These are phyloP conservation scores for Asarcornis scutulata DNA, from an alignment of 2,113 vertebrate species.

Conservation along the genomic window DNA sequence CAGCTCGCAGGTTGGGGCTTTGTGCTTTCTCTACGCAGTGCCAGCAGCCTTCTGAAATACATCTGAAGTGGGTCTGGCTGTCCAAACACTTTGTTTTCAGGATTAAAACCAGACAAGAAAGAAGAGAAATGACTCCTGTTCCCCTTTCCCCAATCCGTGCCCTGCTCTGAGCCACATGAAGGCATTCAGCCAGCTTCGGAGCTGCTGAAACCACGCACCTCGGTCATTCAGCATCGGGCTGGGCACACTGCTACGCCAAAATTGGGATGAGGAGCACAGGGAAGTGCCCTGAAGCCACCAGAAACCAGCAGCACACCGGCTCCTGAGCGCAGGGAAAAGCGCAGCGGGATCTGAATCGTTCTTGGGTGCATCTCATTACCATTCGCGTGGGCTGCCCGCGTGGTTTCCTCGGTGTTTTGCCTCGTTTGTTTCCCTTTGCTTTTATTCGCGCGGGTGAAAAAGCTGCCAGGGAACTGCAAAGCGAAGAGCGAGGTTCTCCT, in stretches of 20 bases:
- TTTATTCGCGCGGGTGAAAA: neutral
- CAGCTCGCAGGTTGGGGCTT: neutral
- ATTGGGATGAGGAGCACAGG: neutral
- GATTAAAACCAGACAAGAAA: neutral
- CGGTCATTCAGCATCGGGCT: neutral
- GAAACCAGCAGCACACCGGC: neutral
- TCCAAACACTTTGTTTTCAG: neutral
- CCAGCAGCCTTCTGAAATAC: neutral
- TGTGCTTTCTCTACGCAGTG: neutral
- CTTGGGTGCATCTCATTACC: neutral
- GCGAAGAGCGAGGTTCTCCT: neutral
- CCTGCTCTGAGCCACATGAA: neutral
- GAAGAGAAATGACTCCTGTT: neutral
- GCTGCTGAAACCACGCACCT: neutral
- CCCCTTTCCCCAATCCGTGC: neutral
- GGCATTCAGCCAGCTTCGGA: neutral
- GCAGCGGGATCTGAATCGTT: neutral
- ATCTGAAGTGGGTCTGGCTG: neutral
- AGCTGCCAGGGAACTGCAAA: neutral
- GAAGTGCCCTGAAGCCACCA: neutral
- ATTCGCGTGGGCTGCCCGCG: neutral
- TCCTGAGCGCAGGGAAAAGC: neutral
- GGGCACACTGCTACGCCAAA: neutral
- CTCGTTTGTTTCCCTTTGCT: neutral
- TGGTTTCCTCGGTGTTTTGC: neutral